Conservation (phyloP, 2,113 vertebrate species). For the Aplodontia rufa region DNA sequence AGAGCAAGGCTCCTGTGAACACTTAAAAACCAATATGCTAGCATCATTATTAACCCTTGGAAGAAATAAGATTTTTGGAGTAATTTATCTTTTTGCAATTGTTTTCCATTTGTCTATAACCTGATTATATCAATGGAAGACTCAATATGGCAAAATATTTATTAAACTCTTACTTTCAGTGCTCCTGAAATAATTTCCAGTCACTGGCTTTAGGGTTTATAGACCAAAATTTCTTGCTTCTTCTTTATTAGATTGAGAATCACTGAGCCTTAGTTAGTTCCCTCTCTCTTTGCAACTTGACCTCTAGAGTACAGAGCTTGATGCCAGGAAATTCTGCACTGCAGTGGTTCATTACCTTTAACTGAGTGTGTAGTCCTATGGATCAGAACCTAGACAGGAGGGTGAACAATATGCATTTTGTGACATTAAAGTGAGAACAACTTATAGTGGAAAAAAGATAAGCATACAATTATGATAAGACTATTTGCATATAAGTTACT, state of each 20-base stretch:
- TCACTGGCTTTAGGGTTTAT: background rate
- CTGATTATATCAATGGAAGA: background rate
- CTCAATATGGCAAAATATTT: background rate
- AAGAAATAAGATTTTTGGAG: background rate
- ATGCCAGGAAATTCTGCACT: background rate
- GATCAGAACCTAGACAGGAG: background rate
- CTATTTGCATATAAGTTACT: background rate
- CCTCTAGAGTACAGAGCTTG: background rate
- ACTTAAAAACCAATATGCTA: background rate
- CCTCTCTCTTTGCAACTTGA: background rate
- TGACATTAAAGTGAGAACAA: background rate
- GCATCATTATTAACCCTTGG: background rate
- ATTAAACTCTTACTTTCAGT: background rate
- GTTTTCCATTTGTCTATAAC: background rate
- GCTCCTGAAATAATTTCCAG: background rate
- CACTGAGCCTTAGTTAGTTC: background rate
- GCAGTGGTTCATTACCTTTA: background rate
- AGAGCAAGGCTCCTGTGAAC: fast-evolving
- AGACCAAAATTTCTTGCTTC: background rate
- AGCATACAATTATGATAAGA: background rate
- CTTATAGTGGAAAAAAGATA: background rate
- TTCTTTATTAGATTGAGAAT: background rate
- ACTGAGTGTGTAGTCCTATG: background rate
- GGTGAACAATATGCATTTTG: background rate
- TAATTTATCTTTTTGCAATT: background rate